Evolutionary conservation across 2,113 vertebrate species (phyloP).

Genomic region (Thamnaconus septentrionalis): DNA sequence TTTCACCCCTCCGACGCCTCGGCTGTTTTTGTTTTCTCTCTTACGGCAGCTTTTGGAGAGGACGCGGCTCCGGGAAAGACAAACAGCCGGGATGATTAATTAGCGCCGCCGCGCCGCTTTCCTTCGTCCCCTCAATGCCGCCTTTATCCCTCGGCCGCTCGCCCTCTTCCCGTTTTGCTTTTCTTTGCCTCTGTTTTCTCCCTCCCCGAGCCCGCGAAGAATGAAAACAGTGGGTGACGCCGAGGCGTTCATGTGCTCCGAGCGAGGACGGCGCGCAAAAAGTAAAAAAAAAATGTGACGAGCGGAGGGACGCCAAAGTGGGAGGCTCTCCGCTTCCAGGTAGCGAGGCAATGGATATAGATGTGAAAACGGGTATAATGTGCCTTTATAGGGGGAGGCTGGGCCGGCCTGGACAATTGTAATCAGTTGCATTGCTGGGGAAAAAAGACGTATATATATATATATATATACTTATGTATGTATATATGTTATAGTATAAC

Average conservation of each 20-base stretch:
- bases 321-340: too few species aligned
- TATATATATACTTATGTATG: too few species aligned
- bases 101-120: conserved; percentile 48
- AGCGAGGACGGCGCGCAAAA: conserved; percentile 43
- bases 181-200: conserved; percentile 62
- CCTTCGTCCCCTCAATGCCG: too few species aligned
- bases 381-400: too few species aligned
- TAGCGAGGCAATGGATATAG: too few species aligned
- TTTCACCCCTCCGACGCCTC: conserved; percentile 58
- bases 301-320: conserved; percentile 58
- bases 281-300: conserved; percentile 65
- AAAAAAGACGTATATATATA: too few species aligned
- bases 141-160: too few species aligned
- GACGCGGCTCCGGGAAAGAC: conserved; percentile 70
- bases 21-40: conserved; percentile 70
- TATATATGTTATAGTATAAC: too few species aligned
- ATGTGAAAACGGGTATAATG: too few species aligned
- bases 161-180: conserved; percentile 43
- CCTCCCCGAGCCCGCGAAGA: conserved; percentile 37
- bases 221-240: conserved; percentile 71
- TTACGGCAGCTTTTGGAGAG: conserved; percentile 73
- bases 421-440: too few species aligned
- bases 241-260: conserved; percentile 58
- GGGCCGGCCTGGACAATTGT: too few species aligned
- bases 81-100: conserved; percentile 76